A percentile compares a stretch with the other conserved stretches of the same genome.
Evolutionary conservation across 2,797 vertebrate genomes (phyloP).

Genomic region (Threskiornis aethiopicus): DNA sequence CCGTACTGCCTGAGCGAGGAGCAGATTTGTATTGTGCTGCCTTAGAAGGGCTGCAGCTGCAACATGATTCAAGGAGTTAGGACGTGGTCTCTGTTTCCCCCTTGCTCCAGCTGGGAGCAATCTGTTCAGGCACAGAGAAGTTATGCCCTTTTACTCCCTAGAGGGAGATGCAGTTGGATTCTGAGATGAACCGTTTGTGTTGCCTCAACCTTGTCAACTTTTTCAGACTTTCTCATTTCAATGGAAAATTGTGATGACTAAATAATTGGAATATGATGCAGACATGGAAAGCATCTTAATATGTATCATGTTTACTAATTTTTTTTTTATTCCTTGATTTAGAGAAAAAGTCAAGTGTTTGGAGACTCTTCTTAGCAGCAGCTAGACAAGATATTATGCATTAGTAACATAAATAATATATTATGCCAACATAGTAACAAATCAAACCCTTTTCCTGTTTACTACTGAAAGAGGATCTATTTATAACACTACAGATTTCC

Average conservation of each 20-base stretch:
- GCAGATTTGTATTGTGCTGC: background rate
- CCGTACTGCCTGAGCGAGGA: background rate
- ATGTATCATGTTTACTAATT: background rate
- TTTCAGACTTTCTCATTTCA: background rate
- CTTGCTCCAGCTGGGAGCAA: background rate
- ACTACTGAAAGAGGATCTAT: background rate
- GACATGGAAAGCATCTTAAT: background rate
- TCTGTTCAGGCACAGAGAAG: background rate
- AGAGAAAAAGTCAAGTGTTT: background rate
- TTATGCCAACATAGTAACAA: slow-evolving; percentile 8
- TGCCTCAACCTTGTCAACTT: background rate
- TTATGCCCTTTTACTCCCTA: background rate
- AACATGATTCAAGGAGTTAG: background rate
- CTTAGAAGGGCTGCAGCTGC: background rate
- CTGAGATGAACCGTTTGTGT: accelerated
- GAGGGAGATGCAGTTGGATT: background rate
- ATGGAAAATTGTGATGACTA: background rate
- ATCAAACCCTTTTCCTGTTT: slow-evolving; percentile 32
- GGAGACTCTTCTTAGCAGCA: background rate
- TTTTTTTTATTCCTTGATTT: background rate
- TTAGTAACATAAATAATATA: background rate
- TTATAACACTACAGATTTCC: slow-evolving; percentile 18
- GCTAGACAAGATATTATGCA: background rate
- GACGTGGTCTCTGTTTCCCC: background rate
- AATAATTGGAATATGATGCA: background rate